phyloP scores from a whole-genome alignment of 2,888 invertebrate genomes.

The Conomelus anceps region DNA sequence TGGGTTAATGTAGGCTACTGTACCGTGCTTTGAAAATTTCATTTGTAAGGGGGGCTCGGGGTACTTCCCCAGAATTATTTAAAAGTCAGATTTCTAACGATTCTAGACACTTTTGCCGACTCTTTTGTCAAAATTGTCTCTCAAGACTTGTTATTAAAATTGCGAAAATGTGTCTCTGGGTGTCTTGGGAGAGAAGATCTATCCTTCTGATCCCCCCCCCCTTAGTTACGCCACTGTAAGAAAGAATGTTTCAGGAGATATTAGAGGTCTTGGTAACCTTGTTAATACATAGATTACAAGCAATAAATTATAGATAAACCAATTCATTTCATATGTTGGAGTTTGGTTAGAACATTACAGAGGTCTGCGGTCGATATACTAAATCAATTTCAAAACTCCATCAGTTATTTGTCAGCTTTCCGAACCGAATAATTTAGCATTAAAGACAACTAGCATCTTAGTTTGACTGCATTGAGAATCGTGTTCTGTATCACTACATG shows the following conservation, averaged over 20 bases:
- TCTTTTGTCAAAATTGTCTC: too few relatives aligned
- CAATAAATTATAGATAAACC: neutral
- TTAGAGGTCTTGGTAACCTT: neutral
- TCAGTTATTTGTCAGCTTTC: neutral
- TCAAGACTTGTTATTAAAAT: too few relatives aligned
- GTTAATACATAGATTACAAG: neutral
- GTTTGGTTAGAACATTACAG: neutral
- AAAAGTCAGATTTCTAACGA: too few relatives aligned
- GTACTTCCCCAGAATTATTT: too few relatives aligned
- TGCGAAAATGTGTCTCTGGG: too few relatives aligned
- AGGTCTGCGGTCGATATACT: neutral
- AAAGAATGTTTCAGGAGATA: neutral
- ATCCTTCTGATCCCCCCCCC: too few relatives aligned
- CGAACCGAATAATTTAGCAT: neutral
- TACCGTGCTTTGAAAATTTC: too few relatives aligned
- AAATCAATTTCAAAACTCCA: neutral
- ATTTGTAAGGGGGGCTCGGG: too few relatives aligned
- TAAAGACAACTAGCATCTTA: neutral
- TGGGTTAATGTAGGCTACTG: too few relatives aligned
- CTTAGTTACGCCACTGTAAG: neutral
- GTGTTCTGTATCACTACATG: too few relatives aligned
- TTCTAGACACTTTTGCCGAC: too few relatives aligned
- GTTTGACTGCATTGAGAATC: neutral
- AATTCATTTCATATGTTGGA: neutral
- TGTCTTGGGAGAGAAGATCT: too few relatives aligned